A percentile compares a stretch with the other conserved stretches of the same genome.
Conservation (phyloP, 2,888 invertebrate species). For the Cephalotes varians region DNA sequence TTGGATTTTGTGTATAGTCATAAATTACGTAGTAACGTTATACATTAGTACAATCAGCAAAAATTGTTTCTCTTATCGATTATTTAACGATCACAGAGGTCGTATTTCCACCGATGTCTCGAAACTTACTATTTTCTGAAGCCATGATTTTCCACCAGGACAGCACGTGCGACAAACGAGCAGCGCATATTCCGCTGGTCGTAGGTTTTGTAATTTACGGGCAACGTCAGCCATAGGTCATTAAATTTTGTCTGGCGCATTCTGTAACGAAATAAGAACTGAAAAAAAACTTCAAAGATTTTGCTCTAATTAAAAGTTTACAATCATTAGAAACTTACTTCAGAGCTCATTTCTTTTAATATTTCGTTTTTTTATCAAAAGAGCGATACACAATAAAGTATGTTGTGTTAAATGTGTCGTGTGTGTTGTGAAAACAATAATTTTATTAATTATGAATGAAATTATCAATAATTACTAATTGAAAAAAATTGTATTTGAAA, state of each 20-base stretch:
- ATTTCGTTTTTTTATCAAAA: neutral
- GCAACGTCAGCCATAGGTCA: constrained; percentile 49
- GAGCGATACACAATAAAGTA: neutral
- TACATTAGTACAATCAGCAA: neutral
- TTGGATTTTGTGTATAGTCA: neutral
- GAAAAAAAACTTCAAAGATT: constrained; percentile 29
- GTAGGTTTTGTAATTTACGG: constrained; percentile 59
- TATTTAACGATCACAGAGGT: constrained; percentile 23
- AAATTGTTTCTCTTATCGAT: constrained; percentile 19
- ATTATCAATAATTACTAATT: neutral
- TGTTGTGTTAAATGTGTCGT: too few species aligned
- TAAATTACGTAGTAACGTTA: neutral
- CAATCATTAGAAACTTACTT: neutral
- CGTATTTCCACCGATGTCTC: constrained; percentile 31
- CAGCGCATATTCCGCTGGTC: constrained; percentile 44
- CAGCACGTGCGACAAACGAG: constrained; percentile 55
- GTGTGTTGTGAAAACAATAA: neutral
- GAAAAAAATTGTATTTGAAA: neutral
- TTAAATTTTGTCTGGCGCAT: constrained; percentile 51
- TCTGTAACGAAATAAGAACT: constrained; percentile 34
- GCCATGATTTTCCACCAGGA: constrained; percentile 54
- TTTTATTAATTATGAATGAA: neutral
- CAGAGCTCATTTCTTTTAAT: neutral
- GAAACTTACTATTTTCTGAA: constrained; percentile 45
- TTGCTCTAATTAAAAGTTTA: constrained; percentile 35